Conservation (phyloP, 2,888 invertebrate genomes). For the Agrochola litura region DNA sequence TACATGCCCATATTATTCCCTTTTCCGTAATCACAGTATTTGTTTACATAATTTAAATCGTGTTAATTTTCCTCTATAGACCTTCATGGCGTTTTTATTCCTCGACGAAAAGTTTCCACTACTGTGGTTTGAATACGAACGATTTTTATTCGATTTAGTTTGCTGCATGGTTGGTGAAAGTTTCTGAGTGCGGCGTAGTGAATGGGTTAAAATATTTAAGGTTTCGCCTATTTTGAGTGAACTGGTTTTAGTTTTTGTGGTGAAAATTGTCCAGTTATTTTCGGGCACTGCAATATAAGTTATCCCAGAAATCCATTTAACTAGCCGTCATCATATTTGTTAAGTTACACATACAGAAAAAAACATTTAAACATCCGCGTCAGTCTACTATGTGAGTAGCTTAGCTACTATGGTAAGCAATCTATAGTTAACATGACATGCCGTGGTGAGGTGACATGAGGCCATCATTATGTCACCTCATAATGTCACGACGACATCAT, state of each 20-base stretch:
- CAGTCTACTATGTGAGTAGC: background rate
- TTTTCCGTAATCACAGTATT: background rate
- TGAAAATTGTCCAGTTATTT: conserved; percentile 9
- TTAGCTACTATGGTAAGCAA: background rate
- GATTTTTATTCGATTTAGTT: conserved; percentile 56
- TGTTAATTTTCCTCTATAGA: conserved; percentile 26
- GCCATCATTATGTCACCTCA: background rate
- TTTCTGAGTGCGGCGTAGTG: conserved; percentile 18
- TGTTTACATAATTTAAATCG: conserved; percentile 21
- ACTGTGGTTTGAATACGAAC: conserved; percentile 35
- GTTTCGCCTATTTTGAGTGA: conserved; percentile 17
- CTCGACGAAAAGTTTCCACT: conserved; percentile 36
- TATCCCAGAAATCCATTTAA: background rate
- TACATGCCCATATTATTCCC: background rate
- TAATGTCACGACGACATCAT: background rate
- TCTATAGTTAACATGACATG: background rate
- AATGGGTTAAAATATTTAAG: conserved; percentile 38
- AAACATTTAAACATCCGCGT: background rate
- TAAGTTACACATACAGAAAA: background rate
- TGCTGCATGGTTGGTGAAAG: conserved; percentile 38
- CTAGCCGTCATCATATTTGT: background rate
- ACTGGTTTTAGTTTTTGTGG: conserved; percentile 12
- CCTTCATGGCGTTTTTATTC: conserved; percentile 39
- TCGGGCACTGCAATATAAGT: background rate
- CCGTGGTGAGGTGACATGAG: background rate